These are phyloP conservation scores for Apoda limacodes DNA, from an alignment of 2,888 invertebrate species.

Conservation along the genomic window DNA sequence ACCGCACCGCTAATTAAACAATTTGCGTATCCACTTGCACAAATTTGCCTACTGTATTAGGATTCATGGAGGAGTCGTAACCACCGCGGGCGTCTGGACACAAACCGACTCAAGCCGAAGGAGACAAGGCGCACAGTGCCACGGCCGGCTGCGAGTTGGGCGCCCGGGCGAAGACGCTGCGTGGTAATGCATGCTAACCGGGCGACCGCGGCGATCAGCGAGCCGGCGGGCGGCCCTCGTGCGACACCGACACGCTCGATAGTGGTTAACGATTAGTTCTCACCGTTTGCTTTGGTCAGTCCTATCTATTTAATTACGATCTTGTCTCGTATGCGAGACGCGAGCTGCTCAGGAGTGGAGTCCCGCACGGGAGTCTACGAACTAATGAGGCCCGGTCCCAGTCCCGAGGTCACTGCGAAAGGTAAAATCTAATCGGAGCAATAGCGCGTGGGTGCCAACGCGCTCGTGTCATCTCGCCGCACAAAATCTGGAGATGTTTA, in stretches of 20 bases:
- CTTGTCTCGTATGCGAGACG: conserved; percentile 35
- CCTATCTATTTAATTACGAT: conserved; percentile 46
- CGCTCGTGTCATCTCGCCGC: conserved; percentile 9
- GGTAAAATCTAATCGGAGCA: conserved; percentile 19
- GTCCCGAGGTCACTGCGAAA: no score
- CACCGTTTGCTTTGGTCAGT: no score
- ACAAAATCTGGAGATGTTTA: conserved; percentile 23
- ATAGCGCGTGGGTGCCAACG: conserved; percentile 23
- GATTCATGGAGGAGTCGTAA: no score
- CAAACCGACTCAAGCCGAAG: conserved; percentile 9
- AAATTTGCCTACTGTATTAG: conserved; percentile 15
- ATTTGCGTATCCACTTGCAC: conserved; percentile 48
- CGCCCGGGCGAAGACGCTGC: conserved; percentile 44
- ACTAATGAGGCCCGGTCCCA: no score
- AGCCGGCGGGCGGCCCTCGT: conserved; percentile 35
- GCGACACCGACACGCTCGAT: conserved; percentile 37
- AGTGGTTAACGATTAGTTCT: conserved; percentile 44
- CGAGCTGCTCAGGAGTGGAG: no score
- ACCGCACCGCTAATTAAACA: conserved; percentile 54
- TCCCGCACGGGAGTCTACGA: no score
- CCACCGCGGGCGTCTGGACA: no score
- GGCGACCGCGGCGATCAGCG: conserved; percentile 57
- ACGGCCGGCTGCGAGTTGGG: conserved; percentile 16
- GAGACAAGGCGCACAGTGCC: conserved; percentile 23
- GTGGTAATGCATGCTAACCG: conserved; percentile 62